Base-by-base conservation (phyloP, 2,888 invertebrate genomes). In the Drosophila atripex region DNA sequence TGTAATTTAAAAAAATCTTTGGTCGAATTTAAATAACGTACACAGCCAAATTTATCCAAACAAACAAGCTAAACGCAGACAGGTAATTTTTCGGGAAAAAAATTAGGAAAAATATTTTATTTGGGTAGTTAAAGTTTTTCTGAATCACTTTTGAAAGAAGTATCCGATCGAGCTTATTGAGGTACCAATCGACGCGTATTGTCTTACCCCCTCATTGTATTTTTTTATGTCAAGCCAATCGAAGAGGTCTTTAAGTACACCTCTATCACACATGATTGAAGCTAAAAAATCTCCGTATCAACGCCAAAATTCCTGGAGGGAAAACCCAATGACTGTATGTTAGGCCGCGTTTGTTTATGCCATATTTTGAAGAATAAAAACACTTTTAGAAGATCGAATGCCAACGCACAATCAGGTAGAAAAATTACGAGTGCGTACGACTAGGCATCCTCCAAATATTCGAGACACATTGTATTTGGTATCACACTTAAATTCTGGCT, bases 401-500 rank as follows among this genome's bases (percentile, higher is more conserved):
- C 94, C 95, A 55, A 85, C 91, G 1, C 95, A 96, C 82, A 95
- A 96, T 86, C 95, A 96, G 89, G 94, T 94, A 47, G 95, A 95
- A 87, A 91, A 94, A 77, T 93, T 95, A 75, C 93, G 95, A 28
- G 93, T 95, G 88, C 92, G 96, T 18, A 93, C 95, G 56, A 94
- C 95, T 38, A 93, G 96, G 21, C 95, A 95, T 89, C 93, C 95
- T 88, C 95, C 95, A 53, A 95, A 96, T 90, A 97, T 98, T 89
- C 98, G 98, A 0, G 98, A 98, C 92, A 97, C 98, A 0, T 92
- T 98, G 55, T 98, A 98, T 90, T 98, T 98, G 98, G 94, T 94
- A 60, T 92, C 91, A 50, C 88, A 90, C 28, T 90, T 92, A 90
- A 91, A 88, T 77, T 90, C 89, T 5, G 80, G 84, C 16, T 80